Evolutionary conservation across 1,140 invertebrate genomes (phyloP).

Genomic region (Drosophila teissieri): DNA sequence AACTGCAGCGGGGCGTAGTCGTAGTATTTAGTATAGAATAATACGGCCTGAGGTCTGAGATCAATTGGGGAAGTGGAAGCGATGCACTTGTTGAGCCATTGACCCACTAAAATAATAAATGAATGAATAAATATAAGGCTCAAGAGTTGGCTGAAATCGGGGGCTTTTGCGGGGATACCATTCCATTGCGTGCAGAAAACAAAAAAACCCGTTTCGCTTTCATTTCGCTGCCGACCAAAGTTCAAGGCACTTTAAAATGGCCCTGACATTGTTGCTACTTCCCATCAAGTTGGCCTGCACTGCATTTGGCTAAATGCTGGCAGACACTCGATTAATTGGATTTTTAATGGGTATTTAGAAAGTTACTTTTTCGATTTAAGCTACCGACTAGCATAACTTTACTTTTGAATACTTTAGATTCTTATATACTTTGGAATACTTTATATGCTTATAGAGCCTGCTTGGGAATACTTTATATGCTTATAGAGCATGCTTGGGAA

Average conservation of each 20-base stretch:
- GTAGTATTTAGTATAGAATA: too few species aligned
- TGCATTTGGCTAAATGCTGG: not conserved
- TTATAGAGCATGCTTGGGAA: too few species aligned
- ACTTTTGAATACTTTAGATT: too few species aligned
- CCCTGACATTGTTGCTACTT: slow-evolving; percentile 32
- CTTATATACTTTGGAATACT: too few species aligned
- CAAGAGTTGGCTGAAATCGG: not conserved
- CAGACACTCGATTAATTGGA: too few species aligned
- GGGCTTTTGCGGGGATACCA: not conserved
- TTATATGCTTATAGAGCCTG: too few species aligned
- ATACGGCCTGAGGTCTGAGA: not conserved
- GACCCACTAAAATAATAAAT: slow-evolving; percentile 26
- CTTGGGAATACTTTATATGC: too few species aligned
- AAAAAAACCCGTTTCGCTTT: slow-evolving; percentile 40
- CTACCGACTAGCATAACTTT: too few species aligned
- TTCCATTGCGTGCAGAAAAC: slow-evolving; percentile 24
- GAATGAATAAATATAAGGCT: slow-evolving; percentile 5
- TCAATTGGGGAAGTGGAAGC: not conserved
- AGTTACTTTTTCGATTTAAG: too few species aligned
- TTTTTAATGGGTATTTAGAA: too few species aligned
- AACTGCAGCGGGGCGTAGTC: not conserved
- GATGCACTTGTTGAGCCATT: slow-evolving; percentile 19
- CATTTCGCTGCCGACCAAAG: slow-evolving; percentile 31
- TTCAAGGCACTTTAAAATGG: slow-evolving; percentile 32
- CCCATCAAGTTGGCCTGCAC: slow-evolving; percentile 16